Evolutionary conservation across 2,113 vertebrate genomes (phyloP).

Genomic region (Haliaeetus leucogaster): DNA sequence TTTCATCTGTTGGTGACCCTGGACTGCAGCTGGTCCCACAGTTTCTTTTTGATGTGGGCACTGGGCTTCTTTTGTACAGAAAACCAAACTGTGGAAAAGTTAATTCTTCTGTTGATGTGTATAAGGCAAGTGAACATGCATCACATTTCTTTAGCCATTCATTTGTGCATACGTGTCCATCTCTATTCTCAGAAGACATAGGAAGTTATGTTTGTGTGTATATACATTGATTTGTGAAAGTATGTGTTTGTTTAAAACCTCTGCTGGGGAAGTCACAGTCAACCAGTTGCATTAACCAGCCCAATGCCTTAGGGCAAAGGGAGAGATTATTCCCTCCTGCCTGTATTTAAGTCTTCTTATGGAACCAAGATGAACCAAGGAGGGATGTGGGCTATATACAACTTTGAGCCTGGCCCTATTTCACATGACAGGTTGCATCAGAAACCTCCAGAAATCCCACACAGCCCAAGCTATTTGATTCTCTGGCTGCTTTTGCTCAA

Average conservation of each 20-base stretch:
- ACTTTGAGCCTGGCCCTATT: background rate
- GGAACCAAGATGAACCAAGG: background rate
- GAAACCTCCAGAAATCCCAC: background rate
- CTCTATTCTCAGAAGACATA: background rate
- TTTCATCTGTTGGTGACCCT: background rate
- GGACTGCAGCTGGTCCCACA: rapidly evolving
- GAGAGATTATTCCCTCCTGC: background rate
- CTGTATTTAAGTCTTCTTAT: background rate
- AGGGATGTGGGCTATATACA: background rate
- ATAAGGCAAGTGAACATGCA: background rate
- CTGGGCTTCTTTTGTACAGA: background rate
- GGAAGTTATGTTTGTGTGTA: background rate
- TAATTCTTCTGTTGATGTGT: background rate
- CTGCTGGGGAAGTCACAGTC: background rate
- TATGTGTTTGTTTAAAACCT: background rate
- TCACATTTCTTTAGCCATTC: background rate
- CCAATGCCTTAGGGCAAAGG: background rate
- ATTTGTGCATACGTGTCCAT: rapidly evolving
- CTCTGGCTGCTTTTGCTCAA: background rate
- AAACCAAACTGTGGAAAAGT: background rate
- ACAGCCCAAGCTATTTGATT: background rate
- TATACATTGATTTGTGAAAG: background rate
- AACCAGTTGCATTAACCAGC: background rate
- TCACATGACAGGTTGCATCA: background rate
- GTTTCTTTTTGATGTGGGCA: background rate